These are phyloP conservation scores for Chamaetylas fuelleborni DNA, from an alignment of 2,113 vertebrate species.

Conservation along the genomic window DNA sequence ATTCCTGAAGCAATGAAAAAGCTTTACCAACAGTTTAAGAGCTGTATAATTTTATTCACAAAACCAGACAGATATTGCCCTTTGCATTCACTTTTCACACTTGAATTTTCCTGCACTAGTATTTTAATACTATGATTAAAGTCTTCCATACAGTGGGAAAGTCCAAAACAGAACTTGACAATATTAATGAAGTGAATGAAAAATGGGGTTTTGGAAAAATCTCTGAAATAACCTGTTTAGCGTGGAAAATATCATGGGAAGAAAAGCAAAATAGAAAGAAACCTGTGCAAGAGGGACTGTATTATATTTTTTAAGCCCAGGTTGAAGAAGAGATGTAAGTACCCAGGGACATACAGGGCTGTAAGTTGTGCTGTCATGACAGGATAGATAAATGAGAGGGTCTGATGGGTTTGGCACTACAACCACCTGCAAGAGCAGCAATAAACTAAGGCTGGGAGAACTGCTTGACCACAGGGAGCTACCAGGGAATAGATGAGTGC, in stretches of 20 bases:
- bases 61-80: neutral
- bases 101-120: neutral
- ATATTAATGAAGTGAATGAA: neutral
- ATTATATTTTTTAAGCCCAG: neutral
- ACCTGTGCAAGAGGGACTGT: neutral
- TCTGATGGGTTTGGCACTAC: neutral
- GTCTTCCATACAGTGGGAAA: neutral
- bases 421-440: neutral
- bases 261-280: neutral
- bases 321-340: neutral
- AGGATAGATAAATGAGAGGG: neutral
- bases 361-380: neutral
- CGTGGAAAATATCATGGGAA: neutral
- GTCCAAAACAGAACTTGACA: neutral
- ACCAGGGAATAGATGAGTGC: accelerated
- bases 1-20: neutral
- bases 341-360: neutral
- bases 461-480: neutral
- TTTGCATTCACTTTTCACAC: neutral
- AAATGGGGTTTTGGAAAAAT: neutral
- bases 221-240: neutral
- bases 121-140: neutral
- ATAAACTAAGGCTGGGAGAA: neutral
- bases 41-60: neutral
- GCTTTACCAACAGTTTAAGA: neutral